Conservation (phyloP, 2,797 vertebrate genomes). For the Tokudaia muenninki region DNA sequence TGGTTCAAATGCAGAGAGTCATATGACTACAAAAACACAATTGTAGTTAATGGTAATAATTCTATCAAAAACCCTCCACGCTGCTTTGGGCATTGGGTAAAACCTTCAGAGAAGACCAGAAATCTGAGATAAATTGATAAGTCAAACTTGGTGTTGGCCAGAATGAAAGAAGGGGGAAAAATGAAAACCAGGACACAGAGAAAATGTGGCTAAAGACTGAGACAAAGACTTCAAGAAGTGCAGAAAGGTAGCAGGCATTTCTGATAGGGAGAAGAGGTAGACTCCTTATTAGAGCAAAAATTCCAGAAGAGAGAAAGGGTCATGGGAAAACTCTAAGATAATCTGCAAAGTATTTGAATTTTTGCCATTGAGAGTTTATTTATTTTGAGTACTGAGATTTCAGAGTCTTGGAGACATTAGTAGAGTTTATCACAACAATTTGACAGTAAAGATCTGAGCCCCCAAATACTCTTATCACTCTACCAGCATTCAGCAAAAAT, state of each 20-base stretch:
- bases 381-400: slow-evolving; percentile 2
- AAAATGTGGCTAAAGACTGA: not conserved
- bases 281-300: slow-evolving; percentile 24
- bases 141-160: slow-evolving; percentile 30
- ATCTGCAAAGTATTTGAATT: slow-evolving; percentile 48
- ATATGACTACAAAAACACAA: not conserved
- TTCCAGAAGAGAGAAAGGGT: not conserved
- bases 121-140: not conserved
- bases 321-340: not conserved
- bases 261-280: not conserved
- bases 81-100: not conserved
- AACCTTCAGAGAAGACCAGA: not conserved
- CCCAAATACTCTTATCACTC: not conserved
- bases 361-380: slow-evolving; percentile 20
- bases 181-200: not conserved
- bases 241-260: not conserved
- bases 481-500: not conserved
- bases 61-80: not conserved
- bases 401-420: not conserved
- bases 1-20: not conserved
- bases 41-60: not conserved
- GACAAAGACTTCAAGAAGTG: not conserved
- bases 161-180: not conserved
- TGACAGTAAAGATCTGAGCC: not conserved
- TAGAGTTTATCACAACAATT: not conserved